Percentiles rank a stretch among this genome's conserved stretches.
Evolutionary conservation across 2,797 vertebrate genomes (phyloP).

Genomic region (Catamblyrhynchus diadema): DNA sequence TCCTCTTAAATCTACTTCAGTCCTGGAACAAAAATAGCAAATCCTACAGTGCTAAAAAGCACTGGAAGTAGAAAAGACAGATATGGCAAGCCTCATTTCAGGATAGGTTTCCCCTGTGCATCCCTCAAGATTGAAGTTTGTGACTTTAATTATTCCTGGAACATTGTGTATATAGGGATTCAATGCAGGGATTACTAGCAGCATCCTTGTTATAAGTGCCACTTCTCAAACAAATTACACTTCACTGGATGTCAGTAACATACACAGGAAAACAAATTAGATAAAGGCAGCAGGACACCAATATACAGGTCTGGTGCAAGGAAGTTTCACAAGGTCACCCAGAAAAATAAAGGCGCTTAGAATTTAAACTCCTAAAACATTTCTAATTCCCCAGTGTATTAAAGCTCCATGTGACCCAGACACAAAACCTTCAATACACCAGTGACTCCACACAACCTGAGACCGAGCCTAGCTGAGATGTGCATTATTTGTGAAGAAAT

Average conservation of each 20-base stretch:
- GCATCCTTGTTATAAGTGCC: conserved; percentile 32
- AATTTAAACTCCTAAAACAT: not conserved
- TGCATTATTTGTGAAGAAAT: not conserved
- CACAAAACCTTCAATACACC: not conserved
- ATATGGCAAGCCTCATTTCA: not conserved
- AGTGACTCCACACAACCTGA: not conserved
- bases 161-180: conserved; percentile 20
- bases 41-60: not conserved
- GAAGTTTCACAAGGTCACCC: conserved; percentile 32
- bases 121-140: conserved; percentile 29
- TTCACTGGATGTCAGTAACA: conserved; percentile 30
- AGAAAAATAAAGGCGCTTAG: not conserved
- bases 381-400: not conserved
- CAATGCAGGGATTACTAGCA: conserved; percentile 37
- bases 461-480: not conserved
- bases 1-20: conserved; percentile 13
- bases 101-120: conserved; percentile 25
- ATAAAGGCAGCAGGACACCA: not conserved
- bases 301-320: not conserved
- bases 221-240: conserved; percentile 57
- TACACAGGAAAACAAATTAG: conserved; percentile 50
- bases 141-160: conserved; percentile 52
- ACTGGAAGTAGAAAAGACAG: not conserved
- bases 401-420: not conserved
- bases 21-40: conserved; percentile 2